Evolutionary conservation across 2,797 vertebrate genomes (phyloP), one percentile per base, ranked within the genome.

Genomic region (Falco concolor): DNA sequence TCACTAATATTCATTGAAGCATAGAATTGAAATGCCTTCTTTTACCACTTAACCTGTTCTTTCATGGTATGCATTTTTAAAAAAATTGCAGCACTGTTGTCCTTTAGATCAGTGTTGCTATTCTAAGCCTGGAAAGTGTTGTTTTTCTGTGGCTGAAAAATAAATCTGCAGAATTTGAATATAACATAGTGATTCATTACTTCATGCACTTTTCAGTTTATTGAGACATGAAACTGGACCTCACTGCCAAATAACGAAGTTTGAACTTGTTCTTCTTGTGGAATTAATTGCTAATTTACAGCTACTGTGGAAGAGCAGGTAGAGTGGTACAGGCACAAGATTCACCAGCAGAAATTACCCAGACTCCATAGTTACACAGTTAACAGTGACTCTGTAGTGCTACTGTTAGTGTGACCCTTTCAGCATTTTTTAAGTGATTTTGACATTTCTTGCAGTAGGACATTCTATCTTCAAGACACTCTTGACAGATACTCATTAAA

Each of bases 211-310:
- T 95, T 80, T 96, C 89, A 94, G 30, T 90, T 93, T 81, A 91
- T 64, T 78, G 89, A 96, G 91, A 94, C 85, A 56, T 36, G 75
- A 92, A 92, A 45, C 89, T 74, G 78, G 90, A 87, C 93, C 75
- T 93, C 34, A 10, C 52, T 94, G 92, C 79, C 68, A 89, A 95
- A 87, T 92, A 91, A 77, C 64, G 77, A 68, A 77, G 65, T 83
- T 91, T 96, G 88, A 96, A 96, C 94, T 92, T 81, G 44, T 73
- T 90, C 90, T 94, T 59, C 63, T 60, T 86, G 57, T 94, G 93
- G 84, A 90, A 89, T 95, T 96, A 96, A 92, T 91, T 95, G 81
- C 87, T 96, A 86, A 88, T 95, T 97, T 95, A 75, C 47, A 69
- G 49, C 40, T 84, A 3, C 79, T 78, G 0, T 50, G 52, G 67